These are phyloP conservation scores for Drosophila meridionalis DNA, from an alignment of 2,888 invertebrate species.

Conservation along the genomic window DNA sequence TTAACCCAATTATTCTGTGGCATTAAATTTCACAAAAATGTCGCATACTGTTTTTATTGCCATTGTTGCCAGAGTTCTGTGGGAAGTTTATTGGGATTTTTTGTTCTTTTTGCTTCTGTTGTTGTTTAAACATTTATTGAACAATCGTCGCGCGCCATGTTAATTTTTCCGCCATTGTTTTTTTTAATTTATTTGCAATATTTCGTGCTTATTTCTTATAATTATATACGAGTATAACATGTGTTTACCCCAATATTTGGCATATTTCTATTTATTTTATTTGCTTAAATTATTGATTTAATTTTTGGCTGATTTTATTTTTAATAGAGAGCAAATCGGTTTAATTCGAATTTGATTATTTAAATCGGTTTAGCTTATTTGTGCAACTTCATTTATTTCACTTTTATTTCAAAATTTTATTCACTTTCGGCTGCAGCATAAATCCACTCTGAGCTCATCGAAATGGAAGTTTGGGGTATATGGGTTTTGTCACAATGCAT, in stretches of 20 bases:
- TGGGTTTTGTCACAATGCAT: background rate
- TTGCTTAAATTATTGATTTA: background rate
- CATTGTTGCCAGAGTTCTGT: conserved; percentile 40
- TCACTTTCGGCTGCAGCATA: background rate
- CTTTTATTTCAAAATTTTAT: background rate
- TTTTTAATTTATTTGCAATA: conserved; percentile 16
- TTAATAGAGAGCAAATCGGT: background rate
- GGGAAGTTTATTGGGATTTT: conserved; percentile 18
- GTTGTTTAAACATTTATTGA: conserved; percentile 47
- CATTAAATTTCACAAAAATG: conserved; percentile 34
- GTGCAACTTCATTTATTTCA: background rate
- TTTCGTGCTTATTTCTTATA: conserved; percentile 33
- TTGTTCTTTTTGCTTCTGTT: conserved; percentile 11
- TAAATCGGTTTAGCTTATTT: background rate
- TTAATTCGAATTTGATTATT: background rate
- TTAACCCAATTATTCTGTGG: background rate
- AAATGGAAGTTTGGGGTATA: background rate
- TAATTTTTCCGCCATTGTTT: conserved; percentile 36
- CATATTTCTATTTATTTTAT: background rate
- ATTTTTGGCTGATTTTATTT: background rate
- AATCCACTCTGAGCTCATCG: background rate
- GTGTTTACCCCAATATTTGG: conserved; percentile 34
- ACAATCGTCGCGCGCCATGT: conserved; percentile 21
- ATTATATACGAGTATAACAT: conserved; percentile 31
- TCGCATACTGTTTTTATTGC: conserved; percentile 32